These are phyloP conservation scores for Capitulum mitella DNA, from an alignment of 2,888 invertebrate genomes.

Conservation along the genomic window DNA sequence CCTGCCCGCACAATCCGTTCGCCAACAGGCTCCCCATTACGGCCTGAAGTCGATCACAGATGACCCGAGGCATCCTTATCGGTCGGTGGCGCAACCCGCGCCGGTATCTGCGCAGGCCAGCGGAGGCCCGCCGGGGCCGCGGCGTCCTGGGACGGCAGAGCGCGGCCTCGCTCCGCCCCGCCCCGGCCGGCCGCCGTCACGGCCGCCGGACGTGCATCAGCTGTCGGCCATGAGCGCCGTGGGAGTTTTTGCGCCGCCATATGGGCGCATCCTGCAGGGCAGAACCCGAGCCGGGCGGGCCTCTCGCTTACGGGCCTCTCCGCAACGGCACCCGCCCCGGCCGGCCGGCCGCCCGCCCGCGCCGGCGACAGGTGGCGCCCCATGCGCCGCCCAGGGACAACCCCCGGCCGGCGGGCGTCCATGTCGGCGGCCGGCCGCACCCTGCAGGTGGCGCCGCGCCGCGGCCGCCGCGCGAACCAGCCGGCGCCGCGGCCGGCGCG, in stretches of 20 bases:
- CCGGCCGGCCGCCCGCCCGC: background rate
- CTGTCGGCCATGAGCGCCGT: background rate
- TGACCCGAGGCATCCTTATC: too few species aligned
- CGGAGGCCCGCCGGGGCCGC: too few species aligned
- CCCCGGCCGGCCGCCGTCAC: too few species aligned
- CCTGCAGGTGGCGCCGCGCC: background rate
- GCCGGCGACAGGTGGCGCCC: background rate
- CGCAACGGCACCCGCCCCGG: background rate
- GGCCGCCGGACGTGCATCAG: background rate
- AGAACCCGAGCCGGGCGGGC: background rate
- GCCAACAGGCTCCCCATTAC: too few species aligned
- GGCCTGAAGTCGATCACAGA: too few species aligned
- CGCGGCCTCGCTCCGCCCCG: too few species aligned
- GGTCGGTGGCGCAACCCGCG: too few species aligned
- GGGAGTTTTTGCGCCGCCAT: background rate
- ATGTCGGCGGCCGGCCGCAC: background rate
- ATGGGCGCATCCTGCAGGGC: background rate
- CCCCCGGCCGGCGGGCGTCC: background rate
- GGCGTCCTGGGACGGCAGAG: too few species aligned
- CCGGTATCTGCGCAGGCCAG: too few species aligned
- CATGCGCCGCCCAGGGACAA: background rate
- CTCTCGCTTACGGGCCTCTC: background rate
- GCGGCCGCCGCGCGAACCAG: background rate
- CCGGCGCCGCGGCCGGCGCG: background rate
- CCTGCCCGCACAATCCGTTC: too few species aligned